phyloP scores from a whole-genome alignment of 2,888 invertebrate genomes.

The Philereme vetulata region DNA sequence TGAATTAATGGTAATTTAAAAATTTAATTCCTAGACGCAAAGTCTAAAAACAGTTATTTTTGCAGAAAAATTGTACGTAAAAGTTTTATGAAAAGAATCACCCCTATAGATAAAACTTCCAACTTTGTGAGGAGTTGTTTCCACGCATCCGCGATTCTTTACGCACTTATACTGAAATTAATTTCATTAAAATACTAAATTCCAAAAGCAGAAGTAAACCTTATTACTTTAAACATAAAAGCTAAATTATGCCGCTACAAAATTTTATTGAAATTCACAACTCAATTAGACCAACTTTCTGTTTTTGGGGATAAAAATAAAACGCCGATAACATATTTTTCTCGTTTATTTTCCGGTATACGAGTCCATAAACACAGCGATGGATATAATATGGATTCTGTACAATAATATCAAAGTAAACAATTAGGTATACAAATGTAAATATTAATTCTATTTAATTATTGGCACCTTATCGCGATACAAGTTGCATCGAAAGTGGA shows the following conservation, averaged over 20 bases:
- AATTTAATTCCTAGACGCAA: too few relatives aligned
- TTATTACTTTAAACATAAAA: slow-evolving; percentile 25
- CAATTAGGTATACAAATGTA: slow-evolving; percentile 77
- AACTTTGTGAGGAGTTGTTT: slow-evolving; percentile 44
- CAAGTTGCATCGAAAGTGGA: slow-evolving; percentile 59
- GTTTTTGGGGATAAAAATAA: slow-evolving; percentile 47
- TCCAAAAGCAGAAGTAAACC: slow-evolving; percentile 34
- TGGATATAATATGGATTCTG: slow-evolving; percentile 69
- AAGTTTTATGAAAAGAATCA: too few relatives aligned
- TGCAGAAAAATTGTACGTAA: not conserved
- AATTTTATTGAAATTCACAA: slow-evolving; percentile 40
- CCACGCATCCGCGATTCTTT: slow-evolving; percentile 52
- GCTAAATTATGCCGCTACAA: slow-evolving; percentile 15
- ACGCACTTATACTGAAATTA: slow-evolving; percentile 59
- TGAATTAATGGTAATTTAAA: too few relatives aligned
- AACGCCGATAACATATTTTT: slow-evolving; percentile 54
- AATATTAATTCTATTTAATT: slow-evolving; percentile 73
- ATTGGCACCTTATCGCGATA: slow-evolving; percentile 75
- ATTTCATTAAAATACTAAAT: slow-evolving; percentile 54
- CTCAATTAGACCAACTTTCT: slow-evolving; percentile 37
- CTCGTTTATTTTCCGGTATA: slow-evolving; percentile 76
- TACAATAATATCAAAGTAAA: slow-evolving; percentile 80
- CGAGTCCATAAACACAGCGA: slow-evolving; percentile 76
- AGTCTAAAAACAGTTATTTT: too few relatives aligned
- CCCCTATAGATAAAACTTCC: slow-evolving; percentile 9